These are phyloP conservation scores for Drosophila quasianomalipes DNA, from an alignment of 2,888 invertebrate genomes.

Conservation along the genomic window DNA sequence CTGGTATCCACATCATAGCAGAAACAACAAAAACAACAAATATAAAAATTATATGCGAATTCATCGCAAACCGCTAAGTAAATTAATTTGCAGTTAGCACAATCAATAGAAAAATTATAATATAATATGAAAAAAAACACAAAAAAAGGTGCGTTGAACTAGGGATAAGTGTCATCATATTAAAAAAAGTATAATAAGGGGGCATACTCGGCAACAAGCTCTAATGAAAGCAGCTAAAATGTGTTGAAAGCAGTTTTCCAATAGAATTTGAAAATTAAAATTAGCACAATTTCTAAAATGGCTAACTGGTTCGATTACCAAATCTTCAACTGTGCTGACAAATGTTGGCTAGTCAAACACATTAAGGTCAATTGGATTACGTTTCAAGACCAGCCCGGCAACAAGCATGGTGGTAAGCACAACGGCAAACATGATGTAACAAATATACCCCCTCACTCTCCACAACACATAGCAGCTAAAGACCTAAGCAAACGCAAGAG, in stretches of 20 bases:
- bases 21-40: constrained; percentile 15
- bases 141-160: not conserved
- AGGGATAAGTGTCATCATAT: not conserved
- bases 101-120: constrained; percentile 31
- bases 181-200: not conserved
- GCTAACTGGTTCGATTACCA: constrained; percentile 16
- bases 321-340: constrained; percentile 5
- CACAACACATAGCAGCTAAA: constrained; percentile 44
- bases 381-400: constrained; percentile 59
- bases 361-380: constrained; percentile 63
- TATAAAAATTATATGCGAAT: constrained; percentile 35
- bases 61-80: constrained; percentile 53
- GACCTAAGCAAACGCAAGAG: constrained; percentile 57
- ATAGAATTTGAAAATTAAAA: not conserved
- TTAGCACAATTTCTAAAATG: constrained; percentile 11
- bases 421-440: constrained; percentile 74
- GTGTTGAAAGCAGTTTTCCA: constrained; percentile 5
- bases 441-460: not conserved
- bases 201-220: not conserved
- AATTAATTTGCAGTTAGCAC: constrained; percentile 47
- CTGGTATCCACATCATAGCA: constrained; percentile 4
- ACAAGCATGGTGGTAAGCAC: constrained; percentile 48
- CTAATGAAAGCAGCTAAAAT: not conserved
- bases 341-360: constrained; percentile 9
- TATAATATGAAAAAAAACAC: not conserved